A percentile compares a stretch with the other conserved stretches of the same genome.
These are phyloP conservation scores for Laterallus jamaicensis DNA, from an alignment of 2,113 vertebrate species.

Conservation along the genomic window DNA sequence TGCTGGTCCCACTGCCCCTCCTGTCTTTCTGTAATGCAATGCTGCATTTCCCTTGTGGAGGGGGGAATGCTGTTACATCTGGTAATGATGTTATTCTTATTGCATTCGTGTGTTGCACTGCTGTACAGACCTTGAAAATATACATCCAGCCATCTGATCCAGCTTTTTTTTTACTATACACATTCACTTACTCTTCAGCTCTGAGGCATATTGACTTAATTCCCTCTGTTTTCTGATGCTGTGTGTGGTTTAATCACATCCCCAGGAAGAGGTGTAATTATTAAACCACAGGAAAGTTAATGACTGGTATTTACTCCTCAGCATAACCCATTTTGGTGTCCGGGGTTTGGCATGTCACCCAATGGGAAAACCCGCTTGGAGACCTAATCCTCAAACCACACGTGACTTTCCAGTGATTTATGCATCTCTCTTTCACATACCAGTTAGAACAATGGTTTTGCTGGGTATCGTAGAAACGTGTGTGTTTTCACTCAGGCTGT, in stretches of 20 bases:
- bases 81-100: conserved; percentile 55
- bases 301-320: conserved; percentile 68
- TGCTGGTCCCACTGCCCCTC: background rate
- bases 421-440: background rate
- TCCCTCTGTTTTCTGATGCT: conserved; percentile 64
- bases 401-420: conserved; percentile 63
- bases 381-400: conserved; percentile 51
- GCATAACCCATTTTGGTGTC: conserved; percentile 68
- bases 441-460: conserved; percentile 41
- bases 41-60: background rate
- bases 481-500: background rate
- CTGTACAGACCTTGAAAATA: conserved; percentile 5
- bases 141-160: conserved; percentile 56
- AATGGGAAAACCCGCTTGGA: conserved; percentile 54
- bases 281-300: conserved; percentile 78
- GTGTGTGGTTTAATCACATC: conserved; percentile 73
- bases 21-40: background rate
- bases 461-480: background rate
- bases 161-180: background rate
- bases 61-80: background rate
- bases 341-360: conserved; percentile 65
- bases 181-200: conserved; percentile 51
- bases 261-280: conserved; percentile 74
- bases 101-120: conserved; percentile 53
- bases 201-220: conserved; percentile 64